phyloP scores from a whole-genome alignment of 2,888 invertebrate genomes.

The Parthenolecanium corni region DNA sequence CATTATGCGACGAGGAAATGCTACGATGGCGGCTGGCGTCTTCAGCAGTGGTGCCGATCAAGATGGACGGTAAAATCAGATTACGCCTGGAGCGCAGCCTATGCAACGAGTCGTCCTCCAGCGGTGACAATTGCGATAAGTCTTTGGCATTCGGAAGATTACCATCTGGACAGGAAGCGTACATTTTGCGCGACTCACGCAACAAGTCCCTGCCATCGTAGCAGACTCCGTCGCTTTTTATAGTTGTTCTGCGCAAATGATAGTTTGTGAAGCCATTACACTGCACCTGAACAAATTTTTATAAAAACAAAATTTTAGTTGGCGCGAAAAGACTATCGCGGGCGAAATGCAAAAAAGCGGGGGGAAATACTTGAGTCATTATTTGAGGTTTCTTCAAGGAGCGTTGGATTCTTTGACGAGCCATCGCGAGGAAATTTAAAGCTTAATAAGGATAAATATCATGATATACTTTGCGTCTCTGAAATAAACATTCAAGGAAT shows the following conservation, averaged over 20 bases:
- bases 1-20: neutral
- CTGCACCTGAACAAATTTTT: slow-evolving; percentile 33
- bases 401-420: too few species aligned
- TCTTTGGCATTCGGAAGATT: slow-evolving; percentile 28
- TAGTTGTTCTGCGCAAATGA: slow-evolving; percentile 25
- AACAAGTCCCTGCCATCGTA: slow-evolving; percentile 8
- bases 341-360: too few species aligned
- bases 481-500: too few species aligned
- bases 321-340: neutral
- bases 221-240: slow-evolving; percentile 30
- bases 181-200: slow-evolving; percentile 21
- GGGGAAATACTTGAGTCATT: too few species aligned
- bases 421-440: too few species aligned
- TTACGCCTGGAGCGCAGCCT: slow-evolving; percentile 31
- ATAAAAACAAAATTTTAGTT: neutral
- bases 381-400: too few species aligned
- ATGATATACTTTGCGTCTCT: too few species aligned
- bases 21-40: slow-evolving; percentile 34
- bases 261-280: slow-evolving; percentile 33
- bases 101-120: slow-evolving; percentile 17
- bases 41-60: slow-evolving; percentile 39
- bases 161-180: slow-evolving; percentile 30
- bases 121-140: slow-evolving; percentile 29
- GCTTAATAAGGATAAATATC: too few species aligned
- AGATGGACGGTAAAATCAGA: slow-evolving; percentile 36